A percentile compares a stretch with the other conserved stretches of the same genome.
Conservation (phyloP, 2,888 invertebrate genomes). For the Thyatira batis region DNA sequence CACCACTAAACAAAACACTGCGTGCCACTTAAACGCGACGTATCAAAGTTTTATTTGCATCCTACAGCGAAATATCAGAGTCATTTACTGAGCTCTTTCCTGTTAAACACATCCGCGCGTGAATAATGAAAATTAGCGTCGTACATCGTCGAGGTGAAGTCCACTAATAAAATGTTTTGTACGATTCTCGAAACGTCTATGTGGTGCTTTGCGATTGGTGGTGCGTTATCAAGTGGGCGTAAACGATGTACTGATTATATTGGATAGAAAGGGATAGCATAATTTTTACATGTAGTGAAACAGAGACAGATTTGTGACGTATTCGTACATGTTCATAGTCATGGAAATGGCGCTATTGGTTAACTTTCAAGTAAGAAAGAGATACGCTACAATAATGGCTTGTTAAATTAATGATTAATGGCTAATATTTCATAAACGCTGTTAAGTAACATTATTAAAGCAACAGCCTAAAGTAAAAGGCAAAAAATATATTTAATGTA, state of each 20-base stretch:
- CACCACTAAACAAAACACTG: constrained; percentile 37
- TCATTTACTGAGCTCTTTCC: constrained; percentile 54
- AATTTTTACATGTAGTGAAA: constrained; percentile 10
- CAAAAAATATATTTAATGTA: too few species aligned
- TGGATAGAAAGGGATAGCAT: constrained; percentile 29
- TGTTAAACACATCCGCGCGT: constrained; percentile 51
- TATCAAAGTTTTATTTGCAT: constrained; percentile 57
- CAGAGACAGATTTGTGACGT: constrained; percentile 19
- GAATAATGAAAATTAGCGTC: constrained; percentile 60
- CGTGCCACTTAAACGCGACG: constrained; percentile 41
- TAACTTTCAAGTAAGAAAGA: constrained; percentile 6
- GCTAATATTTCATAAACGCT: constrained; percentile 8
- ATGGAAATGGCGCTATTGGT: constrained; percentile 9
- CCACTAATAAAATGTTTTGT: constrained; percentile 50
- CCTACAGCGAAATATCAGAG: constrained; percentile 40
- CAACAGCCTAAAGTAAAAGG: too few species aligned
- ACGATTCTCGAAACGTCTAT: constrained; percentile 55
- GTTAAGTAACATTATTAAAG: too few species aligned
- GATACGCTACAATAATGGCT: background rate
- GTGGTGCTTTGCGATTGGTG: constrained; percentile 66
- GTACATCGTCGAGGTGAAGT: constrained; percentile 65
- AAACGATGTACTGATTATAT: constrained; percentile 22
- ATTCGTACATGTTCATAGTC: background rate
- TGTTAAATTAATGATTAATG: constrained; percentile 7
- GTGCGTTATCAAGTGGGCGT: constrained; percentile 43